Conservation (phyloP, 1,140 invertebrate species). For the Helicoverpa armigera region DNA sequence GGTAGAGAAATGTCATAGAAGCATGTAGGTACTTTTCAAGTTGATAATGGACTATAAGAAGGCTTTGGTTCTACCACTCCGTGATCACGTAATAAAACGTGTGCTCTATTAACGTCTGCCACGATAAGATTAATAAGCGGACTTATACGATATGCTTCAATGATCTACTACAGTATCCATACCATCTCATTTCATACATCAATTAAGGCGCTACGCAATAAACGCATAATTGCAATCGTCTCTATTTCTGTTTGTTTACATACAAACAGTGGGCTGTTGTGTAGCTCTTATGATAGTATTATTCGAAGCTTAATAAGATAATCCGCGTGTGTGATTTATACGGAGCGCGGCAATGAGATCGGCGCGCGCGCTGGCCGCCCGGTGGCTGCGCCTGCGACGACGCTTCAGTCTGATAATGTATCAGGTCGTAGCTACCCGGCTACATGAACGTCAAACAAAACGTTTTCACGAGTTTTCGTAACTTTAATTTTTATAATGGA, state of each 20-base stretch:
- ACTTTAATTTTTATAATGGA: conserved; percentile 20
- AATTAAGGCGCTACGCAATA: conserved; percentile 24
- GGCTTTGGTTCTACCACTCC: neutral
- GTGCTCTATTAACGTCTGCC: neutral
- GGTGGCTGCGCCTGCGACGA: conserved; percentile 63
- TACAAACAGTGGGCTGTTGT: conserved; percentile 14
- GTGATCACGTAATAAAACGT: neutral
- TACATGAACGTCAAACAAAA: conserved; percentile 56
- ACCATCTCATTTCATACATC: conserved; percentile 2
- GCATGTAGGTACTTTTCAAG: too few relatives aligned
- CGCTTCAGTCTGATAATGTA: conserved; percentile 68
- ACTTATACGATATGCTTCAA: conserved; percentile 10
- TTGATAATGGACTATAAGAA: neutral
- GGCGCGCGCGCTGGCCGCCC: conserved; percentile 51
- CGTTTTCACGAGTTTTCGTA: conserved; percentile 53
- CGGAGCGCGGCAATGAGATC: conserved; percentile 73
- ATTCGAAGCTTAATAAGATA: conserved; percentile 54
- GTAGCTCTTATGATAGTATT: conserved; percentile 39
- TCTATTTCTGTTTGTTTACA: conserved; percentile 38
- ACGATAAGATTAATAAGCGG: conserved; percentile 15
- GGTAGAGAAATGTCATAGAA: too few relatives aligned
- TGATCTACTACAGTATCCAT: conserved; percentile 10
- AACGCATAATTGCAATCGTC: conserved; percentile 3
- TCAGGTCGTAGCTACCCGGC: conserved; percentile 66
- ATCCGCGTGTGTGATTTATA: conserved; percentile 64